Evolutionary conservation across 1,140 invertebrate genomes (phyloP).

Genomic region (Hyphantria cunea): DNA sequence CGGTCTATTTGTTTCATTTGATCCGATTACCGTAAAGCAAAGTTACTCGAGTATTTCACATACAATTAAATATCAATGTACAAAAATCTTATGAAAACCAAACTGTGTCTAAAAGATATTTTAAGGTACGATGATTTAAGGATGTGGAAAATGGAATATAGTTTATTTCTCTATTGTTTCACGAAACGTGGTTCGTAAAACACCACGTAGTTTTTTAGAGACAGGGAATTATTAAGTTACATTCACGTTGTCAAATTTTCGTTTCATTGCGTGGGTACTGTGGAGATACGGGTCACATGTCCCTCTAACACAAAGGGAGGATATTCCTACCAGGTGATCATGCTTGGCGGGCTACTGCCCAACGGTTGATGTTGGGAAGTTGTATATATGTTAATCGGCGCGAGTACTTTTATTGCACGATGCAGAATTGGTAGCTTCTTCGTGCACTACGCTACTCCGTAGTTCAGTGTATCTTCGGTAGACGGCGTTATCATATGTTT

Average conservation of each 20-base stretch:
- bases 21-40: conserved; percentile 38
- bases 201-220: conserved; percentile 40
- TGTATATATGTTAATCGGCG: no score
- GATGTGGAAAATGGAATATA: conserved; percentile 52
- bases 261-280: conserved; percentile 44
- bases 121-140: conserved; percentile 36
- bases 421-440: no score
- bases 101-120: conserved; percentile 44
- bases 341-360: neutral
- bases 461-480: no score
- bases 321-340: no score
- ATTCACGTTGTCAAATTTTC: conserved; percentile 53
- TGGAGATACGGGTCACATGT: no score
- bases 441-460: no score
- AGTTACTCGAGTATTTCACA: neutral
- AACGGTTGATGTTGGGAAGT: no score
- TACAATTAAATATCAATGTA: conserved; percentile 36
- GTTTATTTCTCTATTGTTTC: conserved; percentile 72
- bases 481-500: no score
- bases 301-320: no score
- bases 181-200: conserved; percentile 48
- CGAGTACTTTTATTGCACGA: no score
- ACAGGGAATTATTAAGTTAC: conserved; percentile 37
- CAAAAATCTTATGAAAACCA: conserved; percentile 29
- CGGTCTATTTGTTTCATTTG: conserved; percentile 35